A percentile compares a stretch with the other conserved stretches of the same genome.
Conservation (phyloP, 2,888 invertebrate species). For the Heliothis peltigera region DNA sequence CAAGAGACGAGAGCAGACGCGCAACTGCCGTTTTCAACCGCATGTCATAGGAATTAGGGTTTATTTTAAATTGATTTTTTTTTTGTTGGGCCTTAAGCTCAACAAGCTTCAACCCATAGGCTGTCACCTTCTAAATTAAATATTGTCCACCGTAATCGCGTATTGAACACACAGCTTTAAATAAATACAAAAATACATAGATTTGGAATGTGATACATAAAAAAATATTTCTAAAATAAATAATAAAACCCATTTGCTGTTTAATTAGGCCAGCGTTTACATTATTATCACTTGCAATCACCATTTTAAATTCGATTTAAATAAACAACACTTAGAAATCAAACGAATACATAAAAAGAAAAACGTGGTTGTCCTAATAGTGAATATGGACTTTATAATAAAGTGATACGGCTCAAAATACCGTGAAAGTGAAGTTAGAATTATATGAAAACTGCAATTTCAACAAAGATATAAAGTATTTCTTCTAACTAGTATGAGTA, state of each 20-base stretch:
- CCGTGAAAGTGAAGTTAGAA: slow-evolving; percentile 29
- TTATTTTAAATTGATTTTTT: too few relatives aligned
- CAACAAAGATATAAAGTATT: slow-evolving; percentile 41
- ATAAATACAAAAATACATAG: slow-evolving; percentile 58
- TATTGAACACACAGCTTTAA: slow-evolving; percentile 31
- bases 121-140: too few relatives aligned
- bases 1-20: too few relatives aligned
- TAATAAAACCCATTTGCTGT: slow-evolving; percentile 31
- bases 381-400: slow-evolving; percentile 35
- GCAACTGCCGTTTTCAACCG: too few relatives aligned
- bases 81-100: too few relatives aligned
- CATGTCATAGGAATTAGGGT: too few relatives aligned
- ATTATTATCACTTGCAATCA: slow-evolving; percentile 49
- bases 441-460: slow-evolving; percentile 38
- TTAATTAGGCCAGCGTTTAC: slow-evolving; percentile 47
- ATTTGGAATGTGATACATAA: slow-evolving; percentile 68
- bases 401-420: slow-evolving; percentile 31
- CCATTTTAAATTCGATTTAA: slow-evolving; percentile 38
- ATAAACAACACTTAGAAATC: slow-evolving; percentile 36
- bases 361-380: slow-evolving; percentile 28
- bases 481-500: slow-evolving; percentile 48
- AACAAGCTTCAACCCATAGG: too few relatives aligned
- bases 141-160: too few relatives aligned
- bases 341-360: slow-evolving; percentile 35
- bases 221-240: slow-evolving; percentile 61